Base-by-base conservation (phyloP, 2,797 vertebrate species). In the Cynodonichthys magdalenae region DNA sequence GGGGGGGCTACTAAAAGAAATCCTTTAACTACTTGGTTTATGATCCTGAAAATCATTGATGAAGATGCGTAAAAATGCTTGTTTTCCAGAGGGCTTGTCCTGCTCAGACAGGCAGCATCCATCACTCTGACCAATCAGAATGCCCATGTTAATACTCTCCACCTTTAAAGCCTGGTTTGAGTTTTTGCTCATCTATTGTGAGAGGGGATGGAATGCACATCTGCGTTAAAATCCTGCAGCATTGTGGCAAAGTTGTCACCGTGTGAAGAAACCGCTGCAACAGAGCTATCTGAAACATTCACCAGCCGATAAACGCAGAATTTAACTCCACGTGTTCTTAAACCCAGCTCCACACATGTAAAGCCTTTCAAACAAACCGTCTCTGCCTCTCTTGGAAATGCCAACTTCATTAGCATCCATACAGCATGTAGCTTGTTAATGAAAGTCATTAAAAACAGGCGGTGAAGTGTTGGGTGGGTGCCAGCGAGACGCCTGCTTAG, bases 361-460 rank as follows among this genome's bases (percentile, higher is more conserved):
- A 34, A 53, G 34, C 28, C 52, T 39, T 42, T 20, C 34, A 58
- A 58, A 47, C 60, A 67, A 66, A 70, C 50, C 14, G 27, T 24
- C 54, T 59, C 54, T 34, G 17, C 65, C 52, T 45, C 47, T 48
- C 15, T 58, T 55, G 44, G 29, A 59, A 41, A 66, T 1, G 15
- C 51, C 66, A 55, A 58, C 68, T 81, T 84, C 72, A 82, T 87
- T 79, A 81, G 79, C 72, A 80, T 12, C 70, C 75, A 69, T 53
- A 50, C 45, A 72, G 77, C 79, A 52, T 31, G 50, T 47, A 14
- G 69, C 74, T 87, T 68, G 56, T 86, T 86, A 86, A 83, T 79
- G 67, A 71, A 74, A 19, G 76, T 80, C 82, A 89, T 83, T 81
- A 83, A 79, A n/a, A 76, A 58, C 66, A 41, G 79, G 65, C 65